Percentiles rank a stretch among this genome's conserved stretches.
Conservation (phyloP, 2,888 invertebrate genomes). For the Hirudinaria manillensis region DNA sequence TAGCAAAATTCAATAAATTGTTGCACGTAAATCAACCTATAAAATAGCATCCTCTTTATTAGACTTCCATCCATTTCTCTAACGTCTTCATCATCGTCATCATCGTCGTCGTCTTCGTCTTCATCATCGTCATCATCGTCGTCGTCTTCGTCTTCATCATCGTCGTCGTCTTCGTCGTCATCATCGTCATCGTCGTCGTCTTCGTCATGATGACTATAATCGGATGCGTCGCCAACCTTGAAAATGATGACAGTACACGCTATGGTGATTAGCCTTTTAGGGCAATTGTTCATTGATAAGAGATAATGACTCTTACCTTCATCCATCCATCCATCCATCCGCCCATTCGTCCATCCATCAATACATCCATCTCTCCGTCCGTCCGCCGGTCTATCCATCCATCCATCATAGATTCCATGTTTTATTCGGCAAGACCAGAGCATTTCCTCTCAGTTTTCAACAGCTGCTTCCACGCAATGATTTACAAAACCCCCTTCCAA, state of each 20-base stretch:
- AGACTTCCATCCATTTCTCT: no score
- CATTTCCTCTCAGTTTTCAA: no score
- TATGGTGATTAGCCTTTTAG: background rate
- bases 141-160: conserved; percentile 21
- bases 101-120: background rate
- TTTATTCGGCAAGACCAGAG: no score
- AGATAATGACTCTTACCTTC: background rate
- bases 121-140: conserved; percentile 23
- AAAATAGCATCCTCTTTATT: background rate
- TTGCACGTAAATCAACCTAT: no score
- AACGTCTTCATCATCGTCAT: no score
- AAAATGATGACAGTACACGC: background rate
- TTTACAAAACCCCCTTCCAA: no score
- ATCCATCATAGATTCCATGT: no score
- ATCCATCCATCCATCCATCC: conserved; percentile 2
- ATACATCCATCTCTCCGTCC: background rate
- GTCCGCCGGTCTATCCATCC: background rate
- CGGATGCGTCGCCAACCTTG: background rate
- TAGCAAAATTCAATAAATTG: no score
- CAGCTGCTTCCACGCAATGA: no score
- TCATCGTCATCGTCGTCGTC: conserved; percentile 1
- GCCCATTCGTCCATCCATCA: background rate
- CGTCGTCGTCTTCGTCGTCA: conserved; percentile 24
- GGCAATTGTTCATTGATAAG: no score
- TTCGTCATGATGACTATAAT: conserved; percentile 16